Conservation (phyloP, 30 jellyfish, hydroid and myxozoan species). For the Turritopsis rubra region DNA sequence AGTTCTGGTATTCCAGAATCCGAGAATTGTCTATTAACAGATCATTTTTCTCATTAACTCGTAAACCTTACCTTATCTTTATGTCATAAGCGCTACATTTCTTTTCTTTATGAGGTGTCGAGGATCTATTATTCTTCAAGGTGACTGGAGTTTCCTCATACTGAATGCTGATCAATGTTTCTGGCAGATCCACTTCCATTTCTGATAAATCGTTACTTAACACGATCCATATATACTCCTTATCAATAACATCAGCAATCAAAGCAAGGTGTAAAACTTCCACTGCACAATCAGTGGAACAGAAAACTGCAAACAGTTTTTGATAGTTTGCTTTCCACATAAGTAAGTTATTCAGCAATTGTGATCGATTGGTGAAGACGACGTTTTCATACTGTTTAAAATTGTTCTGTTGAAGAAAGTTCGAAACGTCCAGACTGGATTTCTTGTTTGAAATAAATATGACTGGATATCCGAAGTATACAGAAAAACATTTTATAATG, state of each 20-base stretch:
- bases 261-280: not conserved
- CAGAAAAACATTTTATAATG: not conserved
- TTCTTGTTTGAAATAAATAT: not conserved
- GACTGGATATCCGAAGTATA: not conserved
- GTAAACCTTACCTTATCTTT: not conserved
- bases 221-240: not conserved
- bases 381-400: not conserved
- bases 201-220: not conserved
- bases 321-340: slow-evolving; percentile 1
- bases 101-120: not conserved
- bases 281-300: not conserved
- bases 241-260: not conserved
- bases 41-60: not conserved
- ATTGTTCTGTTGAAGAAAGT: not conserved
- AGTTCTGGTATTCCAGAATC: no score
- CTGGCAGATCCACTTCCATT: not conserved
- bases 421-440: not conserved
- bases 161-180: not conserved
- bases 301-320: not conserved
- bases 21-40: no score
- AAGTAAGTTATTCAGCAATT: not conserved
- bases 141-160: not conserved
- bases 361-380: not conserved
- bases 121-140: not conserved
- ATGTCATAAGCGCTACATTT: not conserved